These are phyloP conservation scores for Lasioglossum albipes DNA, from an alignment of 1,140 invertebrate species.

Conservation along the genomic window DNA sequence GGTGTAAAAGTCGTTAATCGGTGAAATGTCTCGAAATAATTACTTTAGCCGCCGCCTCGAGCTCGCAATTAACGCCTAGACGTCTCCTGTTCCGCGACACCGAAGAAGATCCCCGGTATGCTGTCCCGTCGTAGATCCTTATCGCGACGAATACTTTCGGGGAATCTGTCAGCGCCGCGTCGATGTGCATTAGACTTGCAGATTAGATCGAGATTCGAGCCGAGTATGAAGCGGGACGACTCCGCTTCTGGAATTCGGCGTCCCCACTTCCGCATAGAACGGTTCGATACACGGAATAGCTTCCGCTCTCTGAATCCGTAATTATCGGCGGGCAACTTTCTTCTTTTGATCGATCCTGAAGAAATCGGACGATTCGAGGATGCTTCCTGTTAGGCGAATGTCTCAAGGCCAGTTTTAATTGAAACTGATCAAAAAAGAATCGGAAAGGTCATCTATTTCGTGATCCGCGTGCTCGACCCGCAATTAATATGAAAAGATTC, in stretches of 20 bases:
- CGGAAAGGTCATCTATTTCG: no score
- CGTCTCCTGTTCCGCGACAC: neutral
- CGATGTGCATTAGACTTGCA: conserved; percentile 43
- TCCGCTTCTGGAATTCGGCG: conserved; percentile 12
- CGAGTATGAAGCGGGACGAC: neutral
- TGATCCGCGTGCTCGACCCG: no score
- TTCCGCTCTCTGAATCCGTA: neutral
- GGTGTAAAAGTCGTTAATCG: conserved; percentile 28
- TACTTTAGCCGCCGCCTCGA: conserved; percentile 13
- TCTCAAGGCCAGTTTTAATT: no score
- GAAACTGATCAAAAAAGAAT: no score
- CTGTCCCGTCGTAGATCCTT: conserved; percentile 28
- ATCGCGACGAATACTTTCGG: conserved; percentile 41
- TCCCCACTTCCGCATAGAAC: no score
- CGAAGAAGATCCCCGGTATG: conserved; percentile 27
- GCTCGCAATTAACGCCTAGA: conserved; percentile 26
- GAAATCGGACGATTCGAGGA: neutral
- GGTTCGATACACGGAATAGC: neutral
- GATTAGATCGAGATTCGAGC: conserved; percentile 31
- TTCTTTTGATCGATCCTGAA: neutral
- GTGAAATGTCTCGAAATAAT: conserved; percentile 17
- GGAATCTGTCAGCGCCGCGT: conserved; percentile 29
- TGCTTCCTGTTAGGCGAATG: no score
- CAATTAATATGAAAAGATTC: no score
- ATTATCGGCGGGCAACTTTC: neutral